phyloP scores from a whole-genome alignment of 2,797 vertebrate species.

The Acomys russatus region DNA sequence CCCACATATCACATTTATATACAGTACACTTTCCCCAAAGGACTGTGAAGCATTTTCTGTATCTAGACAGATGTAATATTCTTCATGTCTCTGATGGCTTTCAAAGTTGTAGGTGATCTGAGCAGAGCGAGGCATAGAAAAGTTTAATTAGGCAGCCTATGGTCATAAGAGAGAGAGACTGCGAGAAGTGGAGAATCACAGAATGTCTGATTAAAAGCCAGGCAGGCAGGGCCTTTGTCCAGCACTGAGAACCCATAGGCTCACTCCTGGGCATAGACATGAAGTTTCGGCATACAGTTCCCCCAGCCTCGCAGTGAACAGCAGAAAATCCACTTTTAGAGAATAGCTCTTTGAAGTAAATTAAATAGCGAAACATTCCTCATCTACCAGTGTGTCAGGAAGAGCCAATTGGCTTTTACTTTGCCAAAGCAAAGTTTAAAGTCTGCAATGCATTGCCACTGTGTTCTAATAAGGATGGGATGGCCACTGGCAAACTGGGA shows the following conservation, averaged over 20 bases:
- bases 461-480: constrained; percentile 4
- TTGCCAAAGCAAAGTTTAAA: constrained; percentile 18
- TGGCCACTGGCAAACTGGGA: background rate
- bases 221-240: background rate
- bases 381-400: background rate
- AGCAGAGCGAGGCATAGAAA: constrained; percentile 50
- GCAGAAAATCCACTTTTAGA: background rate
- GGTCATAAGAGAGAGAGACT: constrained; percentile 46
- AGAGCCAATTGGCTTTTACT: background rate
- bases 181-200: constrained; percentile 43
- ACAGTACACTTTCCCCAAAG: constrained; percentile 35
- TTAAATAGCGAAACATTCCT: constrained; percentile 52
- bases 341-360: constrained; percentile 53
- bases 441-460: background rate
- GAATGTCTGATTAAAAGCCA: constrained; percentile 38
- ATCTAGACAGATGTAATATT: constrained; percentile 46
- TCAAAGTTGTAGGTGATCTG: constrained; percentile 18
- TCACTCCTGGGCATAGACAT: background rate
- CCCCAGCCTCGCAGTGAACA: background rate
- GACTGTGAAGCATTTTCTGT: constrained; percentile 33
- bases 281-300: background rate
- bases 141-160: constrained; percentile 65
- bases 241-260: background rate
- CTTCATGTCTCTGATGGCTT: constrained; percentile 54
- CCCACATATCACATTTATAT: constrained; percentile 66